Conservation (phyloP, 2,113 vertebrate species). For the Hyla sarda region DNA sequence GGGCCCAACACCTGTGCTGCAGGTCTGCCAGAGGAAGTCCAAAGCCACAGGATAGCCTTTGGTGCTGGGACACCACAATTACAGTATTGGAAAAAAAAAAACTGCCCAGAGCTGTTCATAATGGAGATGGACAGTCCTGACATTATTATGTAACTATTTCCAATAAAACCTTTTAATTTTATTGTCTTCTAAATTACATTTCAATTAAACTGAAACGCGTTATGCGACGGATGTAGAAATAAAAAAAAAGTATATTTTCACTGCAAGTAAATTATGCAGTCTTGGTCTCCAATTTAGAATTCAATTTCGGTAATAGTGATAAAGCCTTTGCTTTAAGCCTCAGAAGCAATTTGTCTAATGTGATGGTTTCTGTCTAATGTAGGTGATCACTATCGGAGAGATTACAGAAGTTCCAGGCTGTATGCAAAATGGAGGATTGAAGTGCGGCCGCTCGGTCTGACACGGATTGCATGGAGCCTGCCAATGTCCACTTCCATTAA, state of each 20-base stretch:
- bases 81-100: no score
- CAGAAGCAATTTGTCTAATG: slow-evolving; percentile 54
- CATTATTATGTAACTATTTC: background rate
- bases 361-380: slow-evolving; percentile 46
- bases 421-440: slow-evolving; percentile 13
- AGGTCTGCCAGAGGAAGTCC: no score
- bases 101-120: background rate
- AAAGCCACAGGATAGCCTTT: no score
- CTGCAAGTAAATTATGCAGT: slow-evolving; percentile 1
- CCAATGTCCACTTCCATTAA: slow-evolving; percentile 4
- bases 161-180: background rate
- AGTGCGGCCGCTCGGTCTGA: background rate
- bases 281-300: slow-evolving; percentile 23
- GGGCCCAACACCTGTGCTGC: no score
- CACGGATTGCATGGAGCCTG: background rate
- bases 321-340: slow-evolving; percentile 41
- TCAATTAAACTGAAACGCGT: slow-evolving; percentile 2
- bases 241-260: background rate
- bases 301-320: slow-evolving; percentile 51
- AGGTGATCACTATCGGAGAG: slow-evolving; percentile 33
- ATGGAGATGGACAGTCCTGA: background rate
- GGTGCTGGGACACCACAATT: no score
- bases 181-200: slow-evolving; percentile 15
- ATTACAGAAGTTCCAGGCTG: slow-evolving; percentile 12
- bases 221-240: background rate